Percentiles rank a stretch among this genome's conserved stretches.
Evolutionary conservation across 2,797 vertebrate species (phyloP).

Genomic region (Microcaecilia unicolor): DNA sequence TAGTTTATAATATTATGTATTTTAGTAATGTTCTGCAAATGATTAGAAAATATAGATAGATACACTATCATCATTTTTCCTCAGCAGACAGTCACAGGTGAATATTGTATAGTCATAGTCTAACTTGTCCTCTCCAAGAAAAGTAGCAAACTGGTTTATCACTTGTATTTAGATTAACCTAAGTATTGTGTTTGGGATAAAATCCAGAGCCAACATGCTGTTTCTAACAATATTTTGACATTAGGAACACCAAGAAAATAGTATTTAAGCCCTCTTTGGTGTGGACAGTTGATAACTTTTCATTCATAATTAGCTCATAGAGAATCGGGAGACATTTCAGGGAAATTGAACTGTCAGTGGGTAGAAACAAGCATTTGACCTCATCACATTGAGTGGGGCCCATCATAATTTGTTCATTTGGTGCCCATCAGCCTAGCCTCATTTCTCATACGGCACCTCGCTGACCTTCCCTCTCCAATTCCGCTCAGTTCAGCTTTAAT

Average conservation of each 20-base stretch:
- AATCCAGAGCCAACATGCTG: conserved; percentile 57
- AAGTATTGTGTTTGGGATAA: conserved; percentile 57
- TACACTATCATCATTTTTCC: too few relatives aligned
- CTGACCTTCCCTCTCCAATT: conserved; percentile 91
- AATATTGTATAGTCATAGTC: too few relatives aligned
- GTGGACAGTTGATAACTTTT: conserved; percentile 94
- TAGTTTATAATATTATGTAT: conserved; percentile 16
- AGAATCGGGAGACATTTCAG: conserved; percentile 87
- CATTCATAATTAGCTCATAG: conserved; percentile 97
- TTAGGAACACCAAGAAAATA: conserved; percentile 86
- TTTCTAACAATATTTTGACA: conserved; percentile 98
- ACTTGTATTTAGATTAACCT: conserved; percentile 73
- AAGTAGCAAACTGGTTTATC: conserved; percentile 42
- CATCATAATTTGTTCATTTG: conserved; percentile 99
- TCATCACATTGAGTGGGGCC: conserved; percentile 96
- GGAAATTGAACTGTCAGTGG: conserved; percentile 99
- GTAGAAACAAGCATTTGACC: conserved; percentile 95
- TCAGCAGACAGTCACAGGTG: too few relatives aligned
- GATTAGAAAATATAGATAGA: conserved; percentile 14
- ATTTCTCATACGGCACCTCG: conserved; percentile 74
- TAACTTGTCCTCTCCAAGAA: too few relatives aligned
- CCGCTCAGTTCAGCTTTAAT: conserved; percentile 94
- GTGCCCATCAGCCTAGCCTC: conserved; percentile 95
- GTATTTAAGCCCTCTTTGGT: conserved; percentile 79
- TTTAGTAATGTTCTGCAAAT: conserved; percentile 19